Evolutionary conservation across 1,140 invertebrate genomes (phyloP).

Genomic region (Lepidurus arcticus): DNA sequence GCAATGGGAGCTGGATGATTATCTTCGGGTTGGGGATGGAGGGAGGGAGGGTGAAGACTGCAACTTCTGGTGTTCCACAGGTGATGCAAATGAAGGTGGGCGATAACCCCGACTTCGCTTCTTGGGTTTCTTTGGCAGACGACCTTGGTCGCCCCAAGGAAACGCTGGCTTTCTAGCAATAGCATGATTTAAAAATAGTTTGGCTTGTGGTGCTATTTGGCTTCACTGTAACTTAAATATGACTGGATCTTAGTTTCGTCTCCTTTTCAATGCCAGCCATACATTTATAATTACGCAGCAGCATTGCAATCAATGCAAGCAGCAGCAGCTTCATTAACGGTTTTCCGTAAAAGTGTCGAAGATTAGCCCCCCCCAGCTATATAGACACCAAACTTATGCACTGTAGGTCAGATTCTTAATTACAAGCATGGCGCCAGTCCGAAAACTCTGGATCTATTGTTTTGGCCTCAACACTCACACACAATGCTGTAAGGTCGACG

Average conservation of each 20-base stretch:
- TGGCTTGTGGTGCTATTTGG: not conserved
- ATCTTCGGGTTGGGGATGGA: not conserved
- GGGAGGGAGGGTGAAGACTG: slow-evolving; percentile 1
- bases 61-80: slow-evolving; percentile 2
- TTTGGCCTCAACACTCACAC: not conserved
- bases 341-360: not conserved
- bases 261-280: not conserved
- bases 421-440: not conserved
- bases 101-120: not conserved
- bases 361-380: not conserved
- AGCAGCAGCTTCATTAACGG: too few relatives aligned
- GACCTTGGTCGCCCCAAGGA: slow-evolving; percentile 4
- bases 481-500: slow-evolving; percentile 18
- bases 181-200: slow-evolving; percentile 19
- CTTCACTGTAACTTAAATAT: not conserved
- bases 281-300: too few relatives aligned
- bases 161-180: not conserved
- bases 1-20: not conserved
- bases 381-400: not conserved
- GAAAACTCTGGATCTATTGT: slow-evolving; percentile 14
- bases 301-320: too few relatives aligned
- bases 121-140: slow-evolving; percentile 8
- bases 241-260: not conserved
- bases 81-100: slow-evolving; percentile 18
- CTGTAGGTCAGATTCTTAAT: slow-evolving; percentile 16